Evolutionary conservation across 2,113 vertebrate genomes (phyloP), one percentile per base, ranked within the genome.

Genomic region (Gavia stellata): DNA sequence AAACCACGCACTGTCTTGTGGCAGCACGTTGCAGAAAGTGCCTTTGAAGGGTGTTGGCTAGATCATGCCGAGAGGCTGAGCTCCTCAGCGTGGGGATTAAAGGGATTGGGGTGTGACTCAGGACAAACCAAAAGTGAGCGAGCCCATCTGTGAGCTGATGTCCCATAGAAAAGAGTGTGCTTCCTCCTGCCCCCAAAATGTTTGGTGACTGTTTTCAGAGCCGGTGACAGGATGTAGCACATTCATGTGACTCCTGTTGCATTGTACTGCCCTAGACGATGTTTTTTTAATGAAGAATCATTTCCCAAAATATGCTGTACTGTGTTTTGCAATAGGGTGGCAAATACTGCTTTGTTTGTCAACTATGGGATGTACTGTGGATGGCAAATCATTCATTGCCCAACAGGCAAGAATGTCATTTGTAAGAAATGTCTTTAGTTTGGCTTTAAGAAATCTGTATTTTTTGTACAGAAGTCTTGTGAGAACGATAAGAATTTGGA

Each of bases 331-430:
- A 92, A 55, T 12, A 86, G 42, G 33, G 33, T 81, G 42, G 79
- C 38, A 93, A 95, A 70, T 77, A 25, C 42, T 78, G 42, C 88
- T 88, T 94, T 93, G 55, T 88, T 84, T 95, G 55, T 93, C 88
- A 88, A 2, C 71, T 63, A 2, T 72, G 74, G 66, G 70, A 49
- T 20, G 63, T 92, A 25, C 50, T 50, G 33, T 50, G 75, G 33
- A 63, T 62, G 79, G 33, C 3, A 52, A 88, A 59, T 83, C 38
- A 90, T 88, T 94, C 47, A 63, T 50, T 88, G 53, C 72, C 59
- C 81, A 77, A 36, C 14, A 9, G 44, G 28, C 24, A 10, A 70
- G 55, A 58, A 53, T 70, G 88, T 67, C 1, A 38, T 62, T 92
- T 67, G 15, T 81, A 67, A 88, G 55, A 86, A 31, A 67, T 14